Conservation (phyloP, 2,113 vertebrate genomes). For the Eclectus roratus region DNA sequence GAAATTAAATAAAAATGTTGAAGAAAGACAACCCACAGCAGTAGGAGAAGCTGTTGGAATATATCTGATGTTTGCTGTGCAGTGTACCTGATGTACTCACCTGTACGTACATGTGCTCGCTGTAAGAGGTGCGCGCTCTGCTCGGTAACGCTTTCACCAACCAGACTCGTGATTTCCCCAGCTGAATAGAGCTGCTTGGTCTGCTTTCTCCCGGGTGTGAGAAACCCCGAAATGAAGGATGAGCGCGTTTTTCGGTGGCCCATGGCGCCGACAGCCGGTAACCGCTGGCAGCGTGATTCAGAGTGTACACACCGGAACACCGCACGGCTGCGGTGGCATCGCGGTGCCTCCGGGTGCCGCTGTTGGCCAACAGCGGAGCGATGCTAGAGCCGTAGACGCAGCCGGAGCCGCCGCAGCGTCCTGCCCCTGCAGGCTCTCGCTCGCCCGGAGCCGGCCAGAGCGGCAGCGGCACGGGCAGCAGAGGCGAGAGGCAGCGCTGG, state of each 20-base stretch:
- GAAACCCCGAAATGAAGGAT: rapidly evolving
- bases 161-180: rapidly evolving
- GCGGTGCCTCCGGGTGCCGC: constrained; percentile 15
- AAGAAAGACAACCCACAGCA: neutral
- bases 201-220: rapidly evolving
- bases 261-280: neutral
- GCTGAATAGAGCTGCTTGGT: rapidly evolving
- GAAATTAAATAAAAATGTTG: neutral
- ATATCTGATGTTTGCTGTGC: too few species aligned
- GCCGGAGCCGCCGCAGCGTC: neutral
- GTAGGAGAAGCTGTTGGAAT: rapidly evolving
- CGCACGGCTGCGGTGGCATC: neutral
- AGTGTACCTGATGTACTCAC: neutral
- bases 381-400: neutral
- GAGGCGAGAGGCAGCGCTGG: neutral
- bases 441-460: neutral
- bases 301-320: neutral
- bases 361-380: neutral
- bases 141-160: rapidly evolving
- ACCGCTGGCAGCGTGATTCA: neutral
- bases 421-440: neutral
- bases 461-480: neutral
- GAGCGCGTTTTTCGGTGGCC: neutral
- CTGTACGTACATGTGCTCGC: neutral
- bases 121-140: rapidly evolving